Evolutionary conservation across 2,888 invertebrate genomes (phyloP), one percentile per base, ranked within the genome.

Genomic region (Electrophaes corylata): DNA sequence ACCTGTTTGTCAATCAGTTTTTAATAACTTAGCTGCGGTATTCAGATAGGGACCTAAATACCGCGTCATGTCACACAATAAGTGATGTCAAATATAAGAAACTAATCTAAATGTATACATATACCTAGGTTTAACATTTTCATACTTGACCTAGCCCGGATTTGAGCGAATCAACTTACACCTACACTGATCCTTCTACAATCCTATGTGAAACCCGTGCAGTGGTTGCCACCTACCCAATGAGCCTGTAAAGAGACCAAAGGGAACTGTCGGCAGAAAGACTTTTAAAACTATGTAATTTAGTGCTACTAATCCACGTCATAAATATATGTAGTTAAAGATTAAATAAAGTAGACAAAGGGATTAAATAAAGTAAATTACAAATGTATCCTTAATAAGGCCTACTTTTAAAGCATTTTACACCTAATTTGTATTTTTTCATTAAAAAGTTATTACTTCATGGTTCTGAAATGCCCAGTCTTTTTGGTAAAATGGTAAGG

Each of bases 331-430:
- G 51, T 58, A 62, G 33, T 52, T 62, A 63, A 73, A 67, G 66
- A 73, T 60, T 70, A 68, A n/a, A n/a, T n/a, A n/a, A n/a, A n/a
- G n/a, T n/a, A n/a, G n/a, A n/a, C 66, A 70, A 70, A 64, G 60
- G n/a, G 53, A 53, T 59, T 54, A 64, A 59, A 52, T 59, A 56
- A 56, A 31, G 49, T 60, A 62, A 62, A 59, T 56, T 39, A 60
- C 62, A 60, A 49, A 65, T 66, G 62, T 68, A 72, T 65, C 59
- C 61, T 63, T 62, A 71, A 64, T 63, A 67, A 74, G 66, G 60
- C 66, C 57, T 71, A 74, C 40, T 48, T 59, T 75, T 74, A 75
- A 76, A 81, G 73, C 75, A 77, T 73, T 60, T 48, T 60, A 40
- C 55, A 55, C 50, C 66, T 59, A 69, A 69, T 67, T 71, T 69